Percentiles rank a stretch among this genome's conserved stretches.
Conservation (phyloP, 2,113 vertebrate species). For the Otolemur garnettii region DNA sequence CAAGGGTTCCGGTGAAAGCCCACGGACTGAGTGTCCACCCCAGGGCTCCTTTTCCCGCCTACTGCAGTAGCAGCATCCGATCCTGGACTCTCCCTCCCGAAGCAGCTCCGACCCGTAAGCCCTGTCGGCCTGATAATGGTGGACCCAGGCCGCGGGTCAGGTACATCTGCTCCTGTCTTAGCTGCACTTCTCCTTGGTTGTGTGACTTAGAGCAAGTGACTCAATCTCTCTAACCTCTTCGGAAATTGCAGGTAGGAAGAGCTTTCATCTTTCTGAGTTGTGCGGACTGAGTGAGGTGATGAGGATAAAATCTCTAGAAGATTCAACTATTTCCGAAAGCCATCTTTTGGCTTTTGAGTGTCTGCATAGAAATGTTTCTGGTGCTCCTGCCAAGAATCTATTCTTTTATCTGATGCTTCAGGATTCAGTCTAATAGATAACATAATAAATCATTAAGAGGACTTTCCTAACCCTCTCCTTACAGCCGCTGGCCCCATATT, state of each 20-base stretch:
- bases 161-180: background rate
- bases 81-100: background rate
- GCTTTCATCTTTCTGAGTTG: background rate
- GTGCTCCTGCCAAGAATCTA: background rate
- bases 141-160: background rate
- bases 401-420: constrained; percentile 51
- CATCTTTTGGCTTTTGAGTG: background rate
- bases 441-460: constrained; percentile 5
- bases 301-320: background rate
- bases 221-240: background rate
- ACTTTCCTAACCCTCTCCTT: background rate
- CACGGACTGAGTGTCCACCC: rapidly evolving
- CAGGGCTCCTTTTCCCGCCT: background rate
- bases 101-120: rapidly evolving
- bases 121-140: background rate
- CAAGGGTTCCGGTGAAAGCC: background rate
- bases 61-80: rapidly evolving
- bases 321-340: constrained; percentile 13
- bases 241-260: background rate
- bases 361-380: background rate
- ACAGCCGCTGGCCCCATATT: constrained; percentile 24
- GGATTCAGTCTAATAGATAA: constrained; percentile 27
- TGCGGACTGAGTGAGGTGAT: background rate
- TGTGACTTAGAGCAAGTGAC: background rate
- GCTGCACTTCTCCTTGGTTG: background rate